Evolutionary conservation across 2,113 vertebrate genomes (phyloP).

Genomic region (Apeltes quadracus): DNA sequence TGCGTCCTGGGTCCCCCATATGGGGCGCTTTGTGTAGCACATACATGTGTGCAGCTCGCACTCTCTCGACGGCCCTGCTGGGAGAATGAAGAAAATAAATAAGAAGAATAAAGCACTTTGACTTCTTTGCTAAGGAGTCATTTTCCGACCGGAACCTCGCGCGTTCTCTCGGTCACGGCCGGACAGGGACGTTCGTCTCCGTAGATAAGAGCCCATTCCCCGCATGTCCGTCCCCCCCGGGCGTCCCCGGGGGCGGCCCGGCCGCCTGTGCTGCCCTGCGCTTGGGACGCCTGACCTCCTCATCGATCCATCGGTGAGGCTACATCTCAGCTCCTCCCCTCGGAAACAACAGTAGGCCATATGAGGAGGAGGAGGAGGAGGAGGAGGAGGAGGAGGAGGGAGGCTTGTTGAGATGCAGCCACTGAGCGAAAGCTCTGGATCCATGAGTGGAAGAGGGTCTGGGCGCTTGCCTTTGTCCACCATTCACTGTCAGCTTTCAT

Average conservation of each 20-base stretch:
- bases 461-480: constrained; percentile 44
- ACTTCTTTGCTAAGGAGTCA: not conserved
- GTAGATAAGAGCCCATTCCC: constrained; percentile 49
- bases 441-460: constrained; percentile 40
- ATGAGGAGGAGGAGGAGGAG: not conserved
- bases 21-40: constrained; percentile 38
- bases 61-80: constrained; percentile 32
- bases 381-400: constrained; percentile 1
- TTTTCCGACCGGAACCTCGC: not conserved
- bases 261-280: constrained; percentile 63
- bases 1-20: constrained; percentile 6
- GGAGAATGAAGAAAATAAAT: not conserved
- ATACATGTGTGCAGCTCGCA: not conserved
- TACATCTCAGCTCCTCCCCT: constrained; percentile 42
- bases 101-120: not conserved
- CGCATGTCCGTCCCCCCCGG: constrained; percentile 39
- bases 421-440: constrained; percentile 46
- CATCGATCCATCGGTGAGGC: constrained; percentile 50
- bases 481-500: constrained; percentile 61
- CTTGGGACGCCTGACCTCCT: constrained; percentile 59
- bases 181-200: constrained; percentile 11
- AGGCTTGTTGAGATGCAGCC: constrained; percentile 30
- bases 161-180: constrained; percentile 28
- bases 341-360: not conserved
- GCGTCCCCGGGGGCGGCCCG: constrained; percentile 40